phyloP scores from a whole-genome alignment of 92 coral and sea anemone species.

The Phenganax marumi region DNA sequence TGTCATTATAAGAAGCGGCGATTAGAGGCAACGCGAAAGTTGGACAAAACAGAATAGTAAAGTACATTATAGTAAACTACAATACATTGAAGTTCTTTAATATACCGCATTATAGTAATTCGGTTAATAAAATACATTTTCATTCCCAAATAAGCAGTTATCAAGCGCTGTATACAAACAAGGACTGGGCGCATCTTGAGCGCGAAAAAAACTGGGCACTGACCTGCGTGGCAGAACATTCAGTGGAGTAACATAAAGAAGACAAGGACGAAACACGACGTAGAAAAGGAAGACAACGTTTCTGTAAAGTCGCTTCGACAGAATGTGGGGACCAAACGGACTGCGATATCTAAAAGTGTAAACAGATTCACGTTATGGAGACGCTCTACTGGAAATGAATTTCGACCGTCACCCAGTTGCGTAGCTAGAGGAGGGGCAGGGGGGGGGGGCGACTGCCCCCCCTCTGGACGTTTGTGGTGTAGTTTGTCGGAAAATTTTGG shows the following conservation, averaged over 20 bases:
- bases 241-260: conserved; percentile 65
- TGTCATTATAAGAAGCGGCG: not conserved
- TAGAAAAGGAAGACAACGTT: conserved; percentile 78
- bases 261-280: conserved; percentile 69
- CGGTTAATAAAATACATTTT: no score
- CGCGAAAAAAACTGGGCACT: not conserved
- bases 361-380: not conserved
- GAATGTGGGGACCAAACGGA: conserved; percentile 99
- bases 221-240: conserved; percentile 62
- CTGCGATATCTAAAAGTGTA: conserved; percentile 69
- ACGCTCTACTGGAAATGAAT: not conserved
- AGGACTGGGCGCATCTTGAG: not conserved
- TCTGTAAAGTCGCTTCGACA: conserved; percentile 80
- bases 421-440: no score
- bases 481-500: no score
- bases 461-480: no score
- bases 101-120: not conserved
- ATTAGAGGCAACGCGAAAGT: not conserved
- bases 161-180: not conserved
- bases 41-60: not conserved
- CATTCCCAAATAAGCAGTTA: not conserved
- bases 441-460: no score
- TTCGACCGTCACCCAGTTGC: not conserved
- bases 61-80: not conserved
- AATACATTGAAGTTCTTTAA: not conserved